phyloP scores from a whole-genome alignment of 1,140 invertebrate species.

The Archegozetes longisetosus region DNA sequence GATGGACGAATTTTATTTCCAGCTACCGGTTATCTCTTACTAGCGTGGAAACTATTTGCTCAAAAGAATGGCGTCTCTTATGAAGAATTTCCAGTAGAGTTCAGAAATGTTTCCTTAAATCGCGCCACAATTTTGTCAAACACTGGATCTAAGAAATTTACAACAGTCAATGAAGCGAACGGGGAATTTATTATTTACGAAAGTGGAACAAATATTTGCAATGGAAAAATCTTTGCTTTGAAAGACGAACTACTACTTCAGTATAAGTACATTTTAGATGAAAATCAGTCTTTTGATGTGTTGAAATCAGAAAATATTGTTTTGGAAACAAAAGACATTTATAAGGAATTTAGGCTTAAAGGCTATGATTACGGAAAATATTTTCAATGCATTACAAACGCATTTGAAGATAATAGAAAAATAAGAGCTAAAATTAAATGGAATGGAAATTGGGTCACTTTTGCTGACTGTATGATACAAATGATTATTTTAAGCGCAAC shows the following conservation, averaged over 20 bases:
- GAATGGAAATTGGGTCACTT: no score
- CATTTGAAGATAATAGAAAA: no score
- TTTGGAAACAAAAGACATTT: no score
- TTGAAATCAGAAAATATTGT: no score
- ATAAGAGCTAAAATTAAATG: conserved; percentile 23
- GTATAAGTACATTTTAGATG: no score
- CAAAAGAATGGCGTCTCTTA: conserved; percentile 55
- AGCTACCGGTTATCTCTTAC: conserved; percentile 77
- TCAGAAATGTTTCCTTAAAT: conserved; percentile 73
- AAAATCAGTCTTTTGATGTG: no score
- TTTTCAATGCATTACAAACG: no score
- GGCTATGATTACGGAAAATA: no score
- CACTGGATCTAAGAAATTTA: conserved; percentile 52
- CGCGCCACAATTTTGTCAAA: conserved; percentile 79
- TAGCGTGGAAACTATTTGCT: conserved; percentile 82
- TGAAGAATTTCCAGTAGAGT: conserved; percentile 50
- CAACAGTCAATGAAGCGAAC: conserved; percentile 67
- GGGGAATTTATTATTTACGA: conserved; percentile 85
- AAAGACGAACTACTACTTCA: no score
- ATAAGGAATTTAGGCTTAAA: no score
- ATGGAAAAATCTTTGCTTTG: conserved; percentile 53
- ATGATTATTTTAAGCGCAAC: no score
- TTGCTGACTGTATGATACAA: no score
- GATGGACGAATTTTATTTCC: conserved; percentile 87
- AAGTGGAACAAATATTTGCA: conserved; percentile 59